Evolutionary conservation across 92 coral and sea anemone genomes (phyloP), one percentile per base, ranked within the genome.

Genomic region (Pocillopora meandrina): DNA sequence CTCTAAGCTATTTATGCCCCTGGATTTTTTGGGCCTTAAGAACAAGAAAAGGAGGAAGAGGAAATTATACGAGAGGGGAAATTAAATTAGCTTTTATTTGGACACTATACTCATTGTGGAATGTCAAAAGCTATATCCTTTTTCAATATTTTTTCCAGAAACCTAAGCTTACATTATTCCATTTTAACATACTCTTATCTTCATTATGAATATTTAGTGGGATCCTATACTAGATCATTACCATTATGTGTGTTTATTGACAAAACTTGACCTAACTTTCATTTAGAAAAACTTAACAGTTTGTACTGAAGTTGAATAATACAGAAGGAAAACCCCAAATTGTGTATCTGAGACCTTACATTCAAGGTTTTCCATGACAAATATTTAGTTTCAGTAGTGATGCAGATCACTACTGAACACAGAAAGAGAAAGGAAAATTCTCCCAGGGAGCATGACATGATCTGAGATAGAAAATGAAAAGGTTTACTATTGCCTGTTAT

Each of bases 181-280:
- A 70, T 1, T 70, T 17, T 20, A 70, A 70, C 49, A 70, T 34
- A 21, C 74, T 20, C 49, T 70, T 70, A 70, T 70, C 74, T 70
- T 70, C 74, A 70, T 70, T 15, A 34, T 70, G 74, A 70, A 70
- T 70, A 70, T 70, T 70, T 8, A 70, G 74, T 70, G 74, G 34
- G 74, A 70, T 70, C 33, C 74, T 31, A 34, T 70, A 34, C 35
- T 20, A 70, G 16, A 70, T 70, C 16, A 70, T 21, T 70, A 70
- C 67, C 9, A 70, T 70, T 21, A 70, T 31, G 35, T 70, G 74
- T 70, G 34, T 70, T 70, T 34, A 31, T 34, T 70, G 35, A 21
- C 74, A 70, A 70, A 34, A 2, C 12, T 15, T 63, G 74, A 34
- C 49, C 14, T 70, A 21, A 7, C 34, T 70, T 70, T 70, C 14